phyloP scores from a whole-genome alignment of 2,113 vertebrate genomes.

The Periophthalmus modestus region DNA sequence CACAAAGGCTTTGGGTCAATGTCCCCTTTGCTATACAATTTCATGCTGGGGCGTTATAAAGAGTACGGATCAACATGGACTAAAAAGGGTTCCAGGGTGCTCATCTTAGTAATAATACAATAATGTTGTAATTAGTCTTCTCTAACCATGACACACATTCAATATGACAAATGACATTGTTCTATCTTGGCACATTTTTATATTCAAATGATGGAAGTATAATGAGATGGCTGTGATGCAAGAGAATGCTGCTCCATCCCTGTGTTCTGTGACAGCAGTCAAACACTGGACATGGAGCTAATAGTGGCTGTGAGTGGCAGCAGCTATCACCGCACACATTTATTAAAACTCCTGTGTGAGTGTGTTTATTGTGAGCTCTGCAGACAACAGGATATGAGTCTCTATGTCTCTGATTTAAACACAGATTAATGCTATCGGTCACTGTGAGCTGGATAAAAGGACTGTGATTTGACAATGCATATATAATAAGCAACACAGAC shows the following conservation, averaged over 20 bases:
- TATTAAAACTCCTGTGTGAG: constrained; percentile 5
- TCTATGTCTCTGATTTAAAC: neutral
- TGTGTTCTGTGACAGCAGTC: neutral
- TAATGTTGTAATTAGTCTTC: too few species aligned
- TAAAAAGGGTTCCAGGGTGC: too few species aligned
- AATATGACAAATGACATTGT: neutral
- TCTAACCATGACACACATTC: neutral
- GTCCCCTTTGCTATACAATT: neutral
- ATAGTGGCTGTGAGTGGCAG: neutral
- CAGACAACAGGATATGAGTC: constrained; percentile 17
- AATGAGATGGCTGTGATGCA: neutral
- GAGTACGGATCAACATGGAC: too few species aligned
- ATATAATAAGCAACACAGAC: neutral
- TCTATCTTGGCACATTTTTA: neutral
- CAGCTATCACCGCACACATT: neutral
- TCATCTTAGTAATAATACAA: too few species aligned
- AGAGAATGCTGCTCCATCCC: neutral
- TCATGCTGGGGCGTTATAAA: neutral
- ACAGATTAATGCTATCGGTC: constrained; percentile 7
- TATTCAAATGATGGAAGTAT: neutral
- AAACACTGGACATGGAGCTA: neutral
- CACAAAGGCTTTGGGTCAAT: neutral
- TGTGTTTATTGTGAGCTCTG: neutral
- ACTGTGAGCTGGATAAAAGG: neutral
- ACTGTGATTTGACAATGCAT: constrained; percentile 6